Evolutionary conservation across 2,113 vertebrate species (phyloP).

Genomic region (Opisthocomus hoazin): DNA sequence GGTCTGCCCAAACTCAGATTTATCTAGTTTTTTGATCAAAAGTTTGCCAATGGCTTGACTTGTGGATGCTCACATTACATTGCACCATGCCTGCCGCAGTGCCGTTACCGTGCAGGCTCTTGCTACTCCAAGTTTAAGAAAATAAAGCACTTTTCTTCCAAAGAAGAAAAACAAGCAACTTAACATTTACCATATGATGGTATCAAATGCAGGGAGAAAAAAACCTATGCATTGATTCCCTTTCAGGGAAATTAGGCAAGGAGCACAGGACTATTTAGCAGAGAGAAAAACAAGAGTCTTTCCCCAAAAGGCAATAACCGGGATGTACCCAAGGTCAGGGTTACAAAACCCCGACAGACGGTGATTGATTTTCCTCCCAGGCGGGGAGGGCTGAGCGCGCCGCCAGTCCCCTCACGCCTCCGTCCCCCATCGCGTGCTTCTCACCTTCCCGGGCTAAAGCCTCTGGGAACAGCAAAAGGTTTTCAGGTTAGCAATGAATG

Average conservation of each 20-base stretch:
- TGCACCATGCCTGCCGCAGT: not conserved
- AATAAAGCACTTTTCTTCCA: not conserved
- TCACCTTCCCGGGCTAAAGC: not conserved
- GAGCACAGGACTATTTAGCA: not conserved
- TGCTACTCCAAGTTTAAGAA: not conserved
- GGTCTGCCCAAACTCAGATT: not conserved
- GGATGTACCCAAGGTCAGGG: not conserved
- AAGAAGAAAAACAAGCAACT: not conserved
- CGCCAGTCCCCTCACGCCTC: fast-evolving
- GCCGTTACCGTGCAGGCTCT: fast-evolving
- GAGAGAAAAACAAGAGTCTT: not conserved
- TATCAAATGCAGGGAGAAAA: not conserved
- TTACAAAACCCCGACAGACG: not conserved
- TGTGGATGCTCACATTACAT: too few relatives aligned
- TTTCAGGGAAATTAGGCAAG: not conserved
- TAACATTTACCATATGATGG: not conserved
- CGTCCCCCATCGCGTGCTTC: not conserved
- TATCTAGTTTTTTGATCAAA: not conserved
- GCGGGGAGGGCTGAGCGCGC: not conserved
- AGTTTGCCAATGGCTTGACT: not conserved
- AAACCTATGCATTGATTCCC: not conserved
- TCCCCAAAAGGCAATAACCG: not conserved
- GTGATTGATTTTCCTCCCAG: not conserved
- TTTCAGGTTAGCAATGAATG: not conserved
- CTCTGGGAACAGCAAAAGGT: not conserved